Evolutionary conservation across 2,888 invertebrate species (phyloP), one percentile per base, ranked within the genome.

Genomic region (Graphium colonna): DNA sequence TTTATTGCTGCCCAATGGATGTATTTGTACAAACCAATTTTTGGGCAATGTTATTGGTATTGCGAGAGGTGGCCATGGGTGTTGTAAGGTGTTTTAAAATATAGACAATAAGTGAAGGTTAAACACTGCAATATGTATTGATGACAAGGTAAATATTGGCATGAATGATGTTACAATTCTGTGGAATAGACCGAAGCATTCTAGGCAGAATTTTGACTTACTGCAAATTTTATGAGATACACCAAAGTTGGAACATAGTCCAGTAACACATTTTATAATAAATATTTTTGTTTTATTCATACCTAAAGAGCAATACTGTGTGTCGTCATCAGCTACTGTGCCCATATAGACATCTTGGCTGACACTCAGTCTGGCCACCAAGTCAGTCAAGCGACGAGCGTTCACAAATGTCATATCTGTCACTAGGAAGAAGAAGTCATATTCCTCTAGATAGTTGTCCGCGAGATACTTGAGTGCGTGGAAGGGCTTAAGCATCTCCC

Each of bases 401-500:
- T 98, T 95, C 48, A 98, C 91, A 75, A 95, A 98, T 0, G 95
- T 94, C 5, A 92, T 91, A 79, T 98, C 98, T 40, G 95, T 94
- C 43, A 95, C 92, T 46, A 99, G 88, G 75, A 96, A 95, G 85
- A 97, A 98, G 87, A 96, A 98, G 80, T 98, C 97, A 79, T 95
- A 98, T 65, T 95, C 95, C 66, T 97, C 95, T 31, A 95, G 84
- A 82, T 95, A 97, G 76, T 96, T 96, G 66, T 97, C 97, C 0
- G 94, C 94, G 9, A 98, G 93, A 75, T 97, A 98, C 75, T 97
- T 97, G 41, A 98, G 90, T 15, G 95, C 93, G 73, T 97, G 96
- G 79, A 97, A 96, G 0, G 97, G 96, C 63, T 95, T 92, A 12
- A 96, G 90, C 75, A 94, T 83, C 54, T 87, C 77, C 85, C 92